Percentiles rank a stretch among this genome's conserved stretches.
phyloP scores from a whole-genome alignment of 2,888 invertebrate genomes.

The Zeuzera pyrina region DNA sequence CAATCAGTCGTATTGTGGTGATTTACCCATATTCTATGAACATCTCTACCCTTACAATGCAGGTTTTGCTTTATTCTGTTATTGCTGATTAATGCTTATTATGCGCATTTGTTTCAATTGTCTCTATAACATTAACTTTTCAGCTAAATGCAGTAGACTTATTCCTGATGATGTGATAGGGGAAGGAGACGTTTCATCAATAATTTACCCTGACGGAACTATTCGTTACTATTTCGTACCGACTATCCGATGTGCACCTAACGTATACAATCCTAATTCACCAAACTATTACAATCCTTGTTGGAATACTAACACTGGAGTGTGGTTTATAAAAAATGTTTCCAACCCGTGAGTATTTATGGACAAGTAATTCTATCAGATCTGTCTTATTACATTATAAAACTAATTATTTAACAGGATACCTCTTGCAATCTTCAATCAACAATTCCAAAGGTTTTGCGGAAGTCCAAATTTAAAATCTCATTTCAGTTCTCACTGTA shows the following conservation, averaged over 20 bases:
- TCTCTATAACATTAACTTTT: too few relatives aligned
- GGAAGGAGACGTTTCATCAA: slow-evolving; percentile 48
- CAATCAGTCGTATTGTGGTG: slow-evolving; percentile 23
- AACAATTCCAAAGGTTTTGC: slow-evolving; percentile 10
- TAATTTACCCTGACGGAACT: slow-evolving; percentile 45
- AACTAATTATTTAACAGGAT: too few relatives aligned
- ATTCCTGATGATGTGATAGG: slow-evolving; percentile 47
- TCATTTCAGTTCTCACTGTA: slow-evolving; percentile 8
- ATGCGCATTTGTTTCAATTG: too few relatives aligned
- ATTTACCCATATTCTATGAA: not conserved
- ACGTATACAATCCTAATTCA: slow-evolving; percentile 13
- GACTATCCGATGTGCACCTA: slow-evolving; percentile 10
- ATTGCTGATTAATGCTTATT: too few relatives aligned
- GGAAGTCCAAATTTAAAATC: slow-evolving; percentile 6
- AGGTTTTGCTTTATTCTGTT: too few relatives aligned
- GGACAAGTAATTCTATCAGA: too few relatives aligned
- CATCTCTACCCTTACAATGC: too few relatives aligned
- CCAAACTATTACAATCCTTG: slow-evolving; percentile 14
- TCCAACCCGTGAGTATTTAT: slow-evolving; percentile 47
- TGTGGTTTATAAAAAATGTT: slow-evolving; percentile 46
- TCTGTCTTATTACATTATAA: too few relatives aligned
- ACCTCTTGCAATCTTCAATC: slow-evolving; percentile 7
- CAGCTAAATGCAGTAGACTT: too few relatives aligned
- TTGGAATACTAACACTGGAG: slow-evolving; percentile 22
- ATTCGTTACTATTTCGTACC: slow-evolving; percentile 48